Conservation (phyloP, 2,113 vertebrate genomes). For the human (Homo sapiens) region DNA sequence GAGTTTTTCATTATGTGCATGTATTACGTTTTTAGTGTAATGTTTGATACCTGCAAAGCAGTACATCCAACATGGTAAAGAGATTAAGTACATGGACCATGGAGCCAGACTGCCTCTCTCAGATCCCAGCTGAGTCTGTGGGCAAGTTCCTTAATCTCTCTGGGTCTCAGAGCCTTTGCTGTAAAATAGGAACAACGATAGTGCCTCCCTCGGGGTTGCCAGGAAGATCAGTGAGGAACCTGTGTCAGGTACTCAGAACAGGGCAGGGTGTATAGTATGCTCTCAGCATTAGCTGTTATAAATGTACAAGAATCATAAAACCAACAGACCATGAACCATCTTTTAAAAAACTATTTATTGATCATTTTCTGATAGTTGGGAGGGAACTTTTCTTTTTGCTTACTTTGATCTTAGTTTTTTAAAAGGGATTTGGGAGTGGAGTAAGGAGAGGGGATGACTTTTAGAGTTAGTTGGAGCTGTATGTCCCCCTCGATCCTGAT, state of each 20-base stretch:
- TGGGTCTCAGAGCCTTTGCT: not conserved
- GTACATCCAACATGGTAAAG: not conserved
- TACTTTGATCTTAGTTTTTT: not conserved
- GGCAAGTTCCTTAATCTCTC: not conserved
- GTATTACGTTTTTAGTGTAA: not conserved
- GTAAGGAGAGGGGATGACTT: too few relatives aligned
- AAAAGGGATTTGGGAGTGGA: not conserved
- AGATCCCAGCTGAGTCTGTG: not conserved
- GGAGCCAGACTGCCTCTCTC: not conserved
- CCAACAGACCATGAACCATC: not conserved
- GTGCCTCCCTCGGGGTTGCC: not conserved
- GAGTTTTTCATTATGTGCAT: not conserved
- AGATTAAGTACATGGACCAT: not conserved
- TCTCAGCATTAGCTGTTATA: not conserved
- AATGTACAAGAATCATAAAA: not conserved
- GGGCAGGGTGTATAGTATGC: not conserved
- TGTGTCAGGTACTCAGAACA: not conserved
- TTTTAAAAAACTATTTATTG: not conserved
- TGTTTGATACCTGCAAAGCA: not conserved
- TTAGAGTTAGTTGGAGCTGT: not conserved
- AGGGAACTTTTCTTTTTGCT: not conserved
- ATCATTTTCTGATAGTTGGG: not conserved
- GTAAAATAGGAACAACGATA: not conserved
- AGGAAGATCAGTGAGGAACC: not conserved
- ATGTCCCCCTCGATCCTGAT: accelerated